Evolutionary conservation across 2,113 vertebrate species (phyloP).

Genomic region (Psophia crepitans): DNA sequence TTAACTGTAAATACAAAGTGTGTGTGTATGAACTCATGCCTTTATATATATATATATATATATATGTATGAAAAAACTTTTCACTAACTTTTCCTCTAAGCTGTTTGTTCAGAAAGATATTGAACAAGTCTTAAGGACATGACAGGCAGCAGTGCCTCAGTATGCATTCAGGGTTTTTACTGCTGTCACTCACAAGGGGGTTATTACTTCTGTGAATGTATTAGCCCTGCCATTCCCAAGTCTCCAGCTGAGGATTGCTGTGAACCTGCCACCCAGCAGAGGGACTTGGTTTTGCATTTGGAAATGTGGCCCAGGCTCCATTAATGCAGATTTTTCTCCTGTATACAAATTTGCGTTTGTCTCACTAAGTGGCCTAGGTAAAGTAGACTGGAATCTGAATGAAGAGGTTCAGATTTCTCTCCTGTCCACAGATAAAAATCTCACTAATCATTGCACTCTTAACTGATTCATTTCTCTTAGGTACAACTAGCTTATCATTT

Average conservation of each 20-base stretch:
- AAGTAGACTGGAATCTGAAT: not conserved
- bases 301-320: not conserved
- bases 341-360: not conserved
- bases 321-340: not conserved
- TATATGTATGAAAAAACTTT: not conserved
- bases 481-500: not conserved
- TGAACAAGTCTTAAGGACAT: not conserved
- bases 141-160: not conserved
- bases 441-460: not conserved
- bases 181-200: not conserved
- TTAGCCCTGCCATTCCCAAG: not conserved
- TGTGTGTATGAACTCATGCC: not conserved
- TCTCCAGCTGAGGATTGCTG: not conserved
- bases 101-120: not conserved
- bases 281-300: not conserved
- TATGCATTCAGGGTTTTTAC: not conserved
- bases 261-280: not conserved
- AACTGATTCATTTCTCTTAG: constrained; percentile 32
- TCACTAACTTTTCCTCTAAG: not conserved
- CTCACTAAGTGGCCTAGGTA: not conserved
- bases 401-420: not conserved
- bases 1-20: not conserved
- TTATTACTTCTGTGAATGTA: not conserved
- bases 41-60: not conserved
- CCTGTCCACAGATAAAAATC: constrained; percentile 13